Conservation (phyloP, 2,113 vertebrate species). For the Thalassoma bifasciatum region DNA sequence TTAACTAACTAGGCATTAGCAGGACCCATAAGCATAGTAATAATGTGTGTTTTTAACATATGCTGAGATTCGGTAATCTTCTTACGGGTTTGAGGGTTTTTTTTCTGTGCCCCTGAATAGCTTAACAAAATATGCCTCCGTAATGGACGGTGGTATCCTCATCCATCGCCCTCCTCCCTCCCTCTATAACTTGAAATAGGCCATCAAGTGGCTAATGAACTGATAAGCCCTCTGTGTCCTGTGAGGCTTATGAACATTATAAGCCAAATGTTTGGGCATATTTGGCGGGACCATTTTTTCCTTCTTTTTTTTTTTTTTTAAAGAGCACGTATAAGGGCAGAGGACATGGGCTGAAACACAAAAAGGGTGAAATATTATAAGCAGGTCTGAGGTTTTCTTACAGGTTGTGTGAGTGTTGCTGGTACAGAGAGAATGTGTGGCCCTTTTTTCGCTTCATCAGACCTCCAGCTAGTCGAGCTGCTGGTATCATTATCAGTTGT, state of each 20-base stretch:
- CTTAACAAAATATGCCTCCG: constrained; percentile 76
- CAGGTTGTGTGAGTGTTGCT: neutral
- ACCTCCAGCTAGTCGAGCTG: constrained; percentile 69
- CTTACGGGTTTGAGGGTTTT: constrained; percentile 72
- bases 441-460: constrained; percentile 55
- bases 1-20: constrained; percentile 81
- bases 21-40: constrained; percentile 70
- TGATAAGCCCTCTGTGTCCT: constrained; percentile 76
- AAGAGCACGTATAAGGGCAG: constrained; percentile 52
- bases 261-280: constrained; percentile 67
- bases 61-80: constrained; percentile 81
- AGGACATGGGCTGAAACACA: constrained; percentile 6
- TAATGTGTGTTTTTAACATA: constrained; percentile 81
- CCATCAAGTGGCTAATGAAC: constrained; percentile 80
- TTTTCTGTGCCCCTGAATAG: constrained; percentile 65
- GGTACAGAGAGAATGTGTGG: constrained; percentile 42
- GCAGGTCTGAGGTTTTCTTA: neutral
- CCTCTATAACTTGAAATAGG: constrained; percentile 73
- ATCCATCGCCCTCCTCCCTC: constrained; percentile 68
- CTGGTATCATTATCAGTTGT: constrained; percentile 77
- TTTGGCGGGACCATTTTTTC: constrained; percentile 45
- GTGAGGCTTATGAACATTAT: constrained; percentile 70
- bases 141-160: constrained; percentile 72
- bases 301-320: neutral
- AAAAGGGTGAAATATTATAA: neutral